Conservation (phyloP, 2,113 vertebrate species). For the Falcunculus frontatus region DNA sequence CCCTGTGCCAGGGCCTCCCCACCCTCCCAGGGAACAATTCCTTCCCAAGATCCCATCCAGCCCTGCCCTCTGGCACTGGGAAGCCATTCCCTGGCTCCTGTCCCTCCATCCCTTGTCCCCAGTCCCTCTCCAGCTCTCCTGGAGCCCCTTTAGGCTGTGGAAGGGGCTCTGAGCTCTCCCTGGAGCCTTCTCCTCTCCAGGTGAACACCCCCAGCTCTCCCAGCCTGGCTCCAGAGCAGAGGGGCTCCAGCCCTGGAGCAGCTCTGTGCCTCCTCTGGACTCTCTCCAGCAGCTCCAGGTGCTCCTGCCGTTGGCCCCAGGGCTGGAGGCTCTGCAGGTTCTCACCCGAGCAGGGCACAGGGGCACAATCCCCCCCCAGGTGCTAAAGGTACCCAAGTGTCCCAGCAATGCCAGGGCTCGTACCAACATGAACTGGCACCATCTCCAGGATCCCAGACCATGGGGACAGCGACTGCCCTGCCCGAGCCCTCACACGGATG, state of each 20-base stretch:
- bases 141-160: not conserved
- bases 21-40: no score
- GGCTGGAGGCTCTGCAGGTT: not conserved
- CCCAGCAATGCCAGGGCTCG: not conserved
- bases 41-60: not conserved
- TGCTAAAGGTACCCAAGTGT: not conserved
- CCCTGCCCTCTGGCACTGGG: not conserved
- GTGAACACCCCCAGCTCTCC: not conserved
- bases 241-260: not conserved
- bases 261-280: not conserved
- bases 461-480: not conserved
- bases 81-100: not conserved
- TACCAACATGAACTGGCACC: conserved; percentile 20
- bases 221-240: not conserved
- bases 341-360: not conserved
- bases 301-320: fast-evolving
- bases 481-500: conserved; percentile 27
- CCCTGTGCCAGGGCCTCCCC: no score
- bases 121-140: not conserved
- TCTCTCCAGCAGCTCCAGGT: not conserved
- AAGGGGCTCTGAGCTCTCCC: not conserved
- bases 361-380: not conserved
- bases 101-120: no score
- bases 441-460: conserved; percentile 27
- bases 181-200: not conserved